Percentiles rank a stretch among this genome's conserved stretches.
These are phyloP conservation scores for Grammomys dolichurus DNA, from an alignment of 2,113 vertebrate genomes.

Conservation along the genomic window DNA sequence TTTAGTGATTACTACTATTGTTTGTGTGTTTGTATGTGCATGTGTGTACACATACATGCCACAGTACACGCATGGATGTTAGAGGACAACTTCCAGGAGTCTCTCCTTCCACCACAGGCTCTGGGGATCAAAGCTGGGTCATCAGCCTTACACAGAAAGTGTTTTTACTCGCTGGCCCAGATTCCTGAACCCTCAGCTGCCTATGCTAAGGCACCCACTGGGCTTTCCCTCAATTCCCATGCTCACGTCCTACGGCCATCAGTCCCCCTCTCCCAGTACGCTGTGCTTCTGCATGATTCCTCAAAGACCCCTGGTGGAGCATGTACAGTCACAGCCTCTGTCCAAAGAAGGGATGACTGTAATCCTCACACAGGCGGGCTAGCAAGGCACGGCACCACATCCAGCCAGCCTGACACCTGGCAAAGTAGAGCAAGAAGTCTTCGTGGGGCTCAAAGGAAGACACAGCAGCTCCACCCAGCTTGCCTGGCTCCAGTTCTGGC, in stretches of 20 bases:
- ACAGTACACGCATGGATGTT: no score
- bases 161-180: not conserved
- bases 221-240: not conserved
- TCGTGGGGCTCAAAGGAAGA: not conserved
- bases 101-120: not conserved
- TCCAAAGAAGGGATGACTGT: not conserved
- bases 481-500: not conserved
- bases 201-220: not conserved
- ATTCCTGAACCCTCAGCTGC: not conserved
- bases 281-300: not conserved
- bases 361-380: not conserved
- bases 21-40: not conserved
- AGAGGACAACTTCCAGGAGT: not conserved
- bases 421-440: not conserved
- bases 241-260: not conserved
- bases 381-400: not conserved
- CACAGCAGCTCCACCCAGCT: rapidly evolving
- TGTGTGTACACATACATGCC: not conserved
- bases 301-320: not conserved
- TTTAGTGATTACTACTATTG: not conserved
- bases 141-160: not conserved
- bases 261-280: not conserved
- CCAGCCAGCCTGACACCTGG: not conserved
- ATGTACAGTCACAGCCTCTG: not conserved
- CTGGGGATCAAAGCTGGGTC: not conserved